Evolutionary conservation across 2,888 invertebrate species (phyloP).

Genomic region (Plusia festucae): DNA sequence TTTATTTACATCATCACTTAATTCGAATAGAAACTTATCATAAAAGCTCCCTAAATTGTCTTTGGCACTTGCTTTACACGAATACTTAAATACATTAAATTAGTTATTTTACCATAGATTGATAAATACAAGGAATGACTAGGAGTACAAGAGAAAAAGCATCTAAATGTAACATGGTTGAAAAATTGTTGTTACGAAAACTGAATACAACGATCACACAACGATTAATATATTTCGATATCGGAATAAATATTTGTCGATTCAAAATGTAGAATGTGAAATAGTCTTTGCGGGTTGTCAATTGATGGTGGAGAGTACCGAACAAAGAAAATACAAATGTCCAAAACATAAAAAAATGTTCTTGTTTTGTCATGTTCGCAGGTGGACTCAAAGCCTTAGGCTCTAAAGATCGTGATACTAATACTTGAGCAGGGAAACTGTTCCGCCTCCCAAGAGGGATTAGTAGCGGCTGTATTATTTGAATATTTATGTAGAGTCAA

Average conservation of each 20-base stretch:
- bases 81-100: slow-evolving; percentile 49
- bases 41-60: slow-evolving; percentile 85
- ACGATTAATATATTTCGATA: slow-evolving; percentile 23
- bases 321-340: slow-evolving; percentile 25
- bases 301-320: slow-evolving; percentile 29
- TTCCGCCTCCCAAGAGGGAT: slow-evolving; percentile 64
- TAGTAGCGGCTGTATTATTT: slow-evolving; percentile 65
- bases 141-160: slow-evolving; percentile 28
- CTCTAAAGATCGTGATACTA: slow-evolving; percentile 65
- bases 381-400: slow-evolving; percentile 63
- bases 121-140: slow-evolving; percentile 29
- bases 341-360: slow-evolving; percentile 23
- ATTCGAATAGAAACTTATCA: slow-evolving; percentile 71
- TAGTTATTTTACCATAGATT: slow-evolving; percentile 29
- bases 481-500: slow-evolving; percentile 69
- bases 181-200: slow-evolving; percentile 12
- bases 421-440: slow-evolving; percentile 68
- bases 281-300: slow-evolving; percentile 13
- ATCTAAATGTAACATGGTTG: slow-evolving; percentile 17
- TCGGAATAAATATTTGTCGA: slow-evolving; percentile 26
- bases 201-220: slow-evolving; percentile 16
- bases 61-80: slow-evolving; percentile 85
- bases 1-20: slow-evolving; percentile 73
- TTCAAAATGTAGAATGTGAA: slow-evolving; percentile 6
- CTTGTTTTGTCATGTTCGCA: slow-evolving; percentile 53